Base-by-base conservation (phyloP, 1,140 invertebrate species). In the Drosophila santomea region DNA sequence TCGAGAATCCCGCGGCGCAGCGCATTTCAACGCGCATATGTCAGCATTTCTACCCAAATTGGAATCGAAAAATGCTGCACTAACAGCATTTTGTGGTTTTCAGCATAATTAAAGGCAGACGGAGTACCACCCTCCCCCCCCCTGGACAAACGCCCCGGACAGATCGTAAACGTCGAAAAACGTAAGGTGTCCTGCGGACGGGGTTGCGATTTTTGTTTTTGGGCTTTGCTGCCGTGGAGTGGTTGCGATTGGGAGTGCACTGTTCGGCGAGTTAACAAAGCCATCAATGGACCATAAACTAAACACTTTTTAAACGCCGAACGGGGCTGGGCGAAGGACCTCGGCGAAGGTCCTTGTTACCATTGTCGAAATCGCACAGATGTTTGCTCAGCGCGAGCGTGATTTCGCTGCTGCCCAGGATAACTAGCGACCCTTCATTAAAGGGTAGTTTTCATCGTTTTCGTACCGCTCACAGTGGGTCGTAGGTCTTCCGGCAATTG, bases 381-480 rank as follows among this genome's bases (percentile, higher is more conserved):
- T 89, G 84, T 84, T 80, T 68, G 60, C 58, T 25, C 39, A 25
- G 51, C 43, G 52, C 44, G 48, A 32, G 28, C 35, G 48, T 35
- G 48, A 51, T 51, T 51, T 51, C 5, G n/a, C 35, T 51, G 28
- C 28, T 51, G 48, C 48, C 25, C 28, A 14, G 64, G 15, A 52
- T 25, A 66, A 64, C 45, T 61, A 66, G 43, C 44, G 45, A 41
- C 69, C 77, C 72, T 88, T 77, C 77, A 91, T 91, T 81, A 92
- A 92, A 91, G 91, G 91, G 91, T 92, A 92, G 91, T 92, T 92
- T 92, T 90, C 84, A 91, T 89, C 77, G 69, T 77, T 80, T 76
- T 52, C 67, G 35, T 38, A 32, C 78, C 59, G 47, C 45, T 61
- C 89, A 77, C 88, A 83, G 83, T 86, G 69, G 84, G 76, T 20